Evolutionary conservation across 2,888 invertebrate genomes (phyloP).

Genomic region (Dorcus hopei): DNA sequence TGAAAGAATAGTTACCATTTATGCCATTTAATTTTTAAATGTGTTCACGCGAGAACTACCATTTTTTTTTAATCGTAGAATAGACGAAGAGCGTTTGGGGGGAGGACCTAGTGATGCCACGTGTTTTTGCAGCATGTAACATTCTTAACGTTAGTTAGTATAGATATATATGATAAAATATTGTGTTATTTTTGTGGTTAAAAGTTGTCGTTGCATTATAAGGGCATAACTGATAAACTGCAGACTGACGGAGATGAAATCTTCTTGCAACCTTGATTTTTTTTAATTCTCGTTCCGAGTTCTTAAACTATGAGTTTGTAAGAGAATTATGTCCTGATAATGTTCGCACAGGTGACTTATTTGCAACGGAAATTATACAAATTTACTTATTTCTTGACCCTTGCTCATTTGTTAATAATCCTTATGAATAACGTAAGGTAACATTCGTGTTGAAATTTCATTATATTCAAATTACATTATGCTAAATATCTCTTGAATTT

Average conservation of each 20-base stretch:
- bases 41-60: slow-evolving; percentile 14
- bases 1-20: slow-evolving; percentile 23
- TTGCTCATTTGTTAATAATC: no score
- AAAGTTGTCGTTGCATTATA: slow-evolving; percentile 19
- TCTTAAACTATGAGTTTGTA: no score
- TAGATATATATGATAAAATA: slow-evolving; percentile 25
- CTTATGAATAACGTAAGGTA: no score
- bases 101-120: slow-evolving; percentile 6
- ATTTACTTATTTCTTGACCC: no score
- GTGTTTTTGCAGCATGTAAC: slow-evolving; percentile 17
- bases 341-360: not conserved
- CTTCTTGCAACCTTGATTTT: no score
- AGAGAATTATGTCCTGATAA: slow-evolving; percentile 2
- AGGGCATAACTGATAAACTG: slow-evolving; percentile 15
- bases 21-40: slow-evolving; percentile 17
- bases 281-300: no score
- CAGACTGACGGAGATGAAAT: not conserved
- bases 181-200: slow-evolving; percentile 29
- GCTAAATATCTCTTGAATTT: no score
- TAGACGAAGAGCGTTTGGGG: no score
- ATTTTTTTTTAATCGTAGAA: slow-evolving; percentile 6
- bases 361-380: no score
- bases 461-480: no score
- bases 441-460: no score
- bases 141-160: slow-evolving; percentile 26